Evolutionary conservation across 2,888 invertebrate species (phyloP).

Genomic region (Laspeyria flexula): DNA sequence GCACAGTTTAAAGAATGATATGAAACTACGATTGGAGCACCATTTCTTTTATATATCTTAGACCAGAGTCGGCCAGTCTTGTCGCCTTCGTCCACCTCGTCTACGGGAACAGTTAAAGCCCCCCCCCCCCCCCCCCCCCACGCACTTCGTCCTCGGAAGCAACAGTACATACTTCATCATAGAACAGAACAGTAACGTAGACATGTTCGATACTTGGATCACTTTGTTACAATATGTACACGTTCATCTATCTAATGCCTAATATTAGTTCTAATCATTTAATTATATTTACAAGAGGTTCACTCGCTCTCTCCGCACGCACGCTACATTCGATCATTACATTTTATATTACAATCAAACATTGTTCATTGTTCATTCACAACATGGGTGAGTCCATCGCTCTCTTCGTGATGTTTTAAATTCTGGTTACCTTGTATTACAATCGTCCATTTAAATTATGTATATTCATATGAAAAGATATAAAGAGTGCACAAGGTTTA

Average conservation of each 20-base stretch:
- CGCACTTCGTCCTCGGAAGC: too few relatives aligned
- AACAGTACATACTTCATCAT: constrained; percentile 10
- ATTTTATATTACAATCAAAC: too few relatives aligned
- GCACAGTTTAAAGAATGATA: constrained; percentile 80
- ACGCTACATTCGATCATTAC: background rate
- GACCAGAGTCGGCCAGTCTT: constrained; percentile 14
- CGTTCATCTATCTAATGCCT: constrained; percentile 29
- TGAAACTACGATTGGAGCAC: constrained; percentile 82
- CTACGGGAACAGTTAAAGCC: too few relatives aligned
- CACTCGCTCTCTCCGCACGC: background rate
- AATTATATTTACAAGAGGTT: constrained; percentile 15
- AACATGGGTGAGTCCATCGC: background rate
- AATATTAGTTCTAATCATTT: constrained; percentile 16
- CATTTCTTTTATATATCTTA: constrained; percentile 60
- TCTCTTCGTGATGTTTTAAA: background rate
- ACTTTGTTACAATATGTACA: constrained; percentile 40
- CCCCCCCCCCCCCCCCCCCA: too few relatives aligned
- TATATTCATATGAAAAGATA: too few relatives aligned
- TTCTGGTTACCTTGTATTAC: background rate
- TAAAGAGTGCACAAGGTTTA: too few relatives aligned
- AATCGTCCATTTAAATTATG: too few relatives aligned
- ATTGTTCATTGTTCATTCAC: too few relatives aligned
- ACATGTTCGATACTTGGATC: constrained; percentile 18
- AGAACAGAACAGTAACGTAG: constrained; percentile 19
- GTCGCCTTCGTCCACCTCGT: too few relatives aligned